Base-by-base conservation (phyloP, 2,888 invertebrate species). In the Drosophila mulleri region DNA sequence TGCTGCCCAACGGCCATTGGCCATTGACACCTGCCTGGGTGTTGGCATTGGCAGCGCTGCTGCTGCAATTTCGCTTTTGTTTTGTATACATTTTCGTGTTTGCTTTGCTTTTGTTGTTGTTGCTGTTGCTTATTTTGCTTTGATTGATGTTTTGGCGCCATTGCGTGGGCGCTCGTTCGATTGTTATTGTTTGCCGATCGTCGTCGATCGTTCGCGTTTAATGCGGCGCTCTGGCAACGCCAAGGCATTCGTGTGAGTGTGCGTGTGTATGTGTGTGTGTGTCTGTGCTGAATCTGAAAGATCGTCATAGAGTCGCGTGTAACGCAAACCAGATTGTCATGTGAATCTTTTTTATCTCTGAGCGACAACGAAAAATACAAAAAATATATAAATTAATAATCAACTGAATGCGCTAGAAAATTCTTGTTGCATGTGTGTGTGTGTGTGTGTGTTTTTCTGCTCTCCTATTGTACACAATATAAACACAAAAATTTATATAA, bases 101-200 rank as follows among this genome's bases (percentile, higher is more conserved):
- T 78, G 73, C 58, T 57, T 62, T 65, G 70, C 48, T 37, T 18
- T 16, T 32, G 7, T 29, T 29, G 7, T 2, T 8, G 7, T 9
- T 29, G 29, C 8, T 29, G 29, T 59, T 59, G 69, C 57, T 37
- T 67, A 66, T 78, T 78, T 78, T 66, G 72, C 66, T 68, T 65
- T 84, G 87, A 87, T 84, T 83, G 87, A 84, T 87, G 80, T 80
- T 83, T 87, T 84, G 87, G 84, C 87, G 83, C 83, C 87, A 74
- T 67, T 73, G 82, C 76, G 86, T 76, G 79, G 81, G 84, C 52
- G 58, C 20, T 61, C 26, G 47, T 11, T 52, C 59, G 18, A 50
- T 67, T 76, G 66, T 78, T 73, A 63, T 68, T 67, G 65, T 76
- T 76, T 65, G 59, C 48, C 37, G 67, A 44, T 44, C n/a, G 56